These are phyloP conservation scores for Cinara cedri DNA, from an alignment of 2,888 invertebrate species.

Conservation along the genomic window DNA sequence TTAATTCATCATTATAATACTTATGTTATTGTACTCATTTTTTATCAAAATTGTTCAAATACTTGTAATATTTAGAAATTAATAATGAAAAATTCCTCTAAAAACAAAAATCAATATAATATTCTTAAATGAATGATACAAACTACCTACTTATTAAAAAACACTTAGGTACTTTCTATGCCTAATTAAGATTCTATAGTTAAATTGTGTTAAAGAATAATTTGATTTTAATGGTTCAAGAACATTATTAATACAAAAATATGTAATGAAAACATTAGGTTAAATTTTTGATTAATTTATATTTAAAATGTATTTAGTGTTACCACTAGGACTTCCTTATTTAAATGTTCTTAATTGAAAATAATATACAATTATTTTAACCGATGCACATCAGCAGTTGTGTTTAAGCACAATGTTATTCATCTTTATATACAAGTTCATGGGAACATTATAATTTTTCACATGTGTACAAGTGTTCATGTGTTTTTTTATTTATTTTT, in stretches of 20 bases:
- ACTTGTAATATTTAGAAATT: too few relatives aligned
- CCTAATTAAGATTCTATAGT: background rate
- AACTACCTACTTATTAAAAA: too few relatives aligned
- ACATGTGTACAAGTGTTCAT: constrained; percentile 11
- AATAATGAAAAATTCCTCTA: too few relatives aligned
- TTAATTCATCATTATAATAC: too few relatives aligned
- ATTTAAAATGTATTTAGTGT: background rate
- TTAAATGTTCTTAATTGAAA: too few relatives aligned
- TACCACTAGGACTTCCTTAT: background rate
- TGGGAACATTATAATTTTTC: constrained; percentile 22
- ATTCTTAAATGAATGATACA: too few relatives aligned
- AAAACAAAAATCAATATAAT: too few relatives aligned
- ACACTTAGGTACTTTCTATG: background rate
- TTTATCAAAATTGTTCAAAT: too few relatives aligned
- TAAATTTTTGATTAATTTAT: background rate
- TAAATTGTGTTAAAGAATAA: background rate
- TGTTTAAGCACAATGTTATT: too few relatives aligned
- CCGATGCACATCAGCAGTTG: background rate
- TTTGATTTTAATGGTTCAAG: constrained; percentile 19
- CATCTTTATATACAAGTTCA: background rate
- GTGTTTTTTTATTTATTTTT: background rate
- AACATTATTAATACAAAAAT: background rate
- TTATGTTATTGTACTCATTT: too few relatives aligned
- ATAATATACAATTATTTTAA: too few relatives aligned
- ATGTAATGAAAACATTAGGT: background rate